Conservation (phyloP, 2,888 invertebrate species). For the Apodemia mormo region DNA sequence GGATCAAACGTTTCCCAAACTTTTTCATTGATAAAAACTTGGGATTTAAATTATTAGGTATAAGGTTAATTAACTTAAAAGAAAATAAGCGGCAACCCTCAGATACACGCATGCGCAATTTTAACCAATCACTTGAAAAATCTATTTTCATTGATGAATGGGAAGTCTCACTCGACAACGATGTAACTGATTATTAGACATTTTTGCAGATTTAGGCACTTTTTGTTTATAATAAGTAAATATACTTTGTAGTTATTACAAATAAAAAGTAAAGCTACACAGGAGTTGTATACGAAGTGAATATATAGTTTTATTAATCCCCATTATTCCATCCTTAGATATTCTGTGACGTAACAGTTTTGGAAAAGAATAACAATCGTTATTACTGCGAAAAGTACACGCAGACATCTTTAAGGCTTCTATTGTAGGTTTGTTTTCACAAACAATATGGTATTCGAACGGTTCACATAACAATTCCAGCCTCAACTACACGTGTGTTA, state of each 20-base stretch:
- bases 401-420: background rate
- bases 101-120: constrained; percentile 6
- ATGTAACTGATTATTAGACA: background rate
- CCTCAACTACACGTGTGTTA: constrained; percentile 32
- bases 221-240: background rate
- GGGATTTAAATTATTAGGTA: no score
- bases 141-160: constrained; percentile 11
- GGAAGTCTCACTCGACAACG: background rate
- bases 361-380: background rate
- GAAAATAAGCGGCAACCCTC: background rate
- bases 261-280: background rate
- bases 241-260: background rate
- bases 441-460: constrained; percentile 4
- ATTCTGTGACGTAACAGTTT: constrained; percentile 11
- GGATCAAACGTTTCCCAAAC: no score
- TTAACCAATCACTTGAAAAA: constrained; percentile 12
- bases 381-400: background rate
- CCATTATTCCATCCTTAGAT: background rate
- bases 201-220: background rate
- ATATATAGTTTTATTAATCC: background rate
- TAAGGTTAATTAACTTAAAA: background rate
- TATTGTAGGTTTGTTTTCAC: background rate
- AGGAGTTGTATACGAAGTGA: background rate
- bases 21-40: no score
- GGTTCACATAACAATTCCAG: constrained; percentile 5